These are phyloP conservation scores for Mola mola DNA, from an alignment of 2,113 vertebrate genomes.

Conservation along the genomic window DNA sequence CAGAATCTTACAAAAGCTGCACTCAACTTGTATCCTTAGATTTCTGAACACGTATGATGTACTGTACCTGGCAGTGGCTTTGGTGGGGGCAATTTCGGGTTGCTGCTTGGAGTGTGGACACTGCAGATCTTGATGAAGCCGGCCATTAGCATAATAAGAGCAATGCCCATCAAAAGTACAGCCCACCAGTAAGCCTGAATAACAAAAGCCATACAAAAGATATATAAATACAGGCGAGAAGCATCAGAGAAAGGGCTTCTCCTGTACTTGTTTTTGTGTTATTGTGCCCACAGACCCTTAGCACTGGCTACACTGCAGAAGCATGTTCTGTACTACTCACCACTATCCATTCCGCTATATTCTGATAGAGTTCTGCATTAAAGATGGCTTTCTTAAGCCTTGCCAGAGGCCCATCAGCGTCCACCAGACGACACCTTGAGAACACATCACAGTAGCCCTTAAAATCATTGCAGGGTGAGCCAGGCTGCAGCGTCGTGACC, in stretches of 20 bases:
- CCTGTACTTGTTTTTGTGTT: background rate
- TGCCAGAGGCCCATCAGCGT: conserved; percentile 95
- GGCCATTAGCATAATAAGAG: conserved; percentile 98
- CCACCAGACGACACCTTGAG: conserved; percentile 93
- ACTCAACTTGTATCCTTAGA: too few species aligned
- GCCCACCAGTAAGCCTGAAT: conserved; percentile 97
- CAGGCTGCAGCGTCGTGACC: conserved; percentile 91
- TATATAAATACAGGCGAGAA: background rate
- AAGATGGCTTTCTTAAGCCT: conserved; percentile 98
- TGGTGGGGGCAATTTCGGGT: conserved; percentile 94
- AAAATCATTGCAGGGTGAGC: conserved; percentile 97
- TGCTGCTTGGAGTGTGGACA: conserved; percentile 97
- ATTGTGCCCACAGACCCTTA: background rate
- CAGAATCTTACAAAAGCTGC: too few species aligned
- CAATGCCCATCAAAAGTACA: conserved; percentile 95
- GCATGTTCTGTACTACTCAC: conserved; percentile 78
- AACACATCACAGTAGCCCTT: conserved; percentile 99
- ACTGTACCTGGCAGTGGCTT: conserved; percentile 92
- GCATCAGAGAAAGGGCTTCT: background rate
- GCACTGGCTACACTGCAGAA: background rate
- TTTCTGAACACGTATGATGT: background rate
- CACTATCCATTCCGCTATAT: conserved; percentile 97
- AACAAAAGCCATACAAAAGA: conserved; percentile 13
- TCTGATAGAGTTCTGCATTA: conserved; percentile 94
- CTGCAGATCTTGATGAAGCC: conserved; percentile 99